Evolutionary conservation across 2,888 invertebrate species (phyloP), one percentile per base, ranked within the genome.

Genomic region (Ecliptopera silaceata): DNA sequence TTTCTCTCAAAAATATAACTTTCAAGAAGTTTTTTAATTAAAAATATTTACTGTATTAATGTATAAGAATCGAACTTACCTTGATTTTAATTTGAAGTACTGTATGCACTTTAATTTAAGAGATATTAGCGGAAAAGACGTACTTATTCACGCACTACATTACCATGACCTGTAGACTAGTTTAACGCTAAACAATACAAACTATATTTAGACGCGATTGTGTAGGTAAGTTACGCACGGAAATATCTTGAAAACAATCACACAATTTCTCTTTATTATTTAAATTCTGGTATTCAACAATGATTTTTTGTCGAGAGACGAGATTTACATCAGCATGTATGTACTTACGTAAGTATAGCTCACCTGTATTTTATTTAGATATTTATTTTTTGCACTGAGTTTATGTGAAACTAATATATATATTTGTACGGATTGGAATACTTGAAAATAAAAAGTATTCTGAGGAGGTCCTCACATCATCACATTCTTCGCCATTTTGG

Each of bases 401-500:
- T 52, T 17, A 11, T 15, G 47, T 17, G 39, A 42, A 34, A 43
- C 12, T 38, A 10, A 6, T 6, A 38, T 38, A 38, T 36, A 31
- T 34, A 34, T 17, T 42, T 42, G 38, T 34, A 20, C 2, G 13
- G 45, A 47, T 56, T 50, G 22, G 43, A 46, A 54, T 49, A 51
- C 29, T 41, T 26, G 39, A 34, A 53, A 56, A 45, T 50, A 41
- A 49, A 63, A 71, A 67, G 65, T 74, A 72, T 72, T 75, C 70
- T 71, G 48, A 46, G 51, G 56, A 39, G 42, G 36, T 56, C 32
- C 47, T 57, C 55, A 71, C 68, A 74, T 70, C 74, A 69, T 80
- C 80, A 81, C 80, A 81, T 77, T 79, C 71, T 75, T 75, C 75
- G 74, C 80, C 86, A 87, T 88, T 80, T 85, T 71, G 70, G 73